phyloP scores from a whole-genome alignment of 2,113 vertebrate species.

The Odontophorus gujanensis region DNA sequence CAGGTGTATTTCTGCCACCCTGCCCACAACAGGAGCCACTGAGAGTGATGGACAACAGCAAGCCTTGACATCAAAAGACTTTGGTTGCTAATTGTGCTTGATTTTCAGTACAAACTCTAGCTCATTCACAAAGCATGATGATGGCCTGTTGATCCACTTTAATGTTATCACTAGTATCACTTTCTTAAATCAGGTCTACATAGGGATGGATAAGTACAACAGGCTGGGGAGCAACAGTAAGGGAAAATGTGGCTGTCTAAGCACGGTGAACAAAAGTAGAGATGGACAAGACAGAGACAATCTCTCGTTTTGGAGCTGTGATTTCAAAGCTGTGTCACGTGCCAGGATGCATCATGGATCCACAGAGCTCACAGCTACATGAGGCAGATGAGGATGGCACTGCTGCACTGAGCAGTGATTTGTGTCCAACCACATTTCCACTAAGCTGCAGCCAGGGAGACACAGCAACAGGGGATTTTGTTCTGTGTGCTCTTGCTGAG shows the following conservation, averaged over 20 bases:
- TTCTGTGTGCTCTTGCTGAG: background rate
- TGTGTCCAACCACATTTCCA: background rate
- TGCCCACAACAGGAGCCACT: background rate
- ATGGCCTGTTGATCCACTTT: background rate
- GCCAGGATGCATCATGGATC: background rate
- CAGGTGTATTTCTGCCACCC: background rate
- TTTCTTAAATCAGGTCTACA: background rate
- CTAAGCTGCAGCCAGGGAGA: background rate
- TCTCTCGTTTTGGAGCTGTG: background rate
- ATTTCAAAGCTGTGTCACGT: background rate
- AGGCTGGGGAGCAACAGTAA: background rate
- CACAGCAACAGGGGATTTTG: background rate
- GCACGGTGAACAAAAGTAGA: background rate
- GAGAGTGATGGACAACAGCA: background rate
- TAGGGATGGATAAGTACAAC: background rate
- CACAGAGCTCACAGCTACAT: rapidly evolving
- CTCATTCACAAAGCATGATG: background rate
- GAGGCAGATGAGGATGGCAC: background rate
- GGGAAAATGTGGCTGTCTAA: background rate
- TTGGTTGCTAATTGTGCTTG: background rate
- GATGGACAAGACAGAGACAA: background rate
- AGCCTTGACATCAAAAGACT: background rate
- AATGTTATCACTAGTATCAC: background rate
- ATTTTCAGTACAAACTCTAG: background rate
- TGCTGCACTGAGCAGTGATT: background rate